phyloP scores from a whole-genome alignment of 37 sponge, comb jelly and placozoan species.

The Agelas oroides region DNA sequence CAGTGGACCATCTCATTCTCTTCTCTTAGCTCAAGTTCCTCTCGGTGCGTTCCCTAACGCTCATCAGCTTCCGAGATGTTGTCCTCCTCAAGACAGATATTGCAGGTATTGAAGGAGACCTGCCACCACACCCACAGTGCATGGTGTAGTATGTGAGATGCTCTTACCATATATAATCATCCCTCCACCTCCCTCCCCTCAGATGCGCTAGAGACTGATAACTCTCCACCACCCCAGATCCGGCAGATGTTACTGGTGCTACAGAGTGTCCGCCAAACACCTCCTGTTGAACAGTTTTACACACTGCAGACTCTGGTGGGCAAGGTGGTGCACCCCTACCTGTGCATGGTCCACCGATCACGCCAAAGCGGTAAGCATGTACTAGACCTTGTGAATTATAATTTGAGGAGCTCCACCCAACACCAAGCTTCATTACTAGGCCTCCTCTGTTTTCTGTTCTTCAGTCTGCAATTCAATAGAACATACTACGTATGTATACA shows the following conservation, averaged over 20 bases:
- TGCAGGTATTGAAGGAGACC: slow-evolving; percentile 34
- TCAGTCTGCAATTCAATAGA: too few species aligned
- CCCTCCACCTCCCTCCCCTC: too few species aligned
- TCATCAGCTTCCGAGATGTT: slow-evolving; percentile 77
- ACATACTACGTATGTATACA: too few species aligned
- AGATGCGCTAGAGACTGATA: slow-evolving; percentile 58
- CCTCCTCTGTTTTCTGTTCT: too few species aligned
- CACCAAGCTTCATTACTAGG: too few species aligned
- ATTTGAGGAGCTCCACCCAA: too few species aligned
- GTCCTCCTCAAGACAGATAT: slow-evolving; percentile 76
- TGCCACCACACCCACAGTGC: too few species aligned
- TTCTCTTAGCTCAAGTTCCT: slow-evolving; percentile 36
- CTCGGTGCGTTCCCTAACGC: slow-evolving; percentile 67
- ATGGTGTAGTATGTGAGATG: too few species aligned
- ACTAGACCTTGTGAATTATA: too few species aligned
- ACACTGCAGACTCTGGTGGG: slow-evolving; percentile 34
- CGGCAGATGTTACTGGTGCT: slow-evolving; percentile 87
- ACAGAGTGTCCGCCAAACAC: slow-evolving; percentile 59
- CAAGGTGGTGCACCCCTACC: slow-evolving; percentile 65
- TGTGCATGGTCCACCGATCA: slow-evolving; percentile 29
- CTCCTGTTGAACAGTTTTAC: slow-evolving; percentile 45
- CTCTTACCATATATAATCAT: not conserved
- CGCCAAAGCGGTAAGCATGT: not conserved
- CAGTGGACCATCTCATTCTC: not conserved
- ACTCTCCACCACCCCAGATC: slow-evolving; percentile 52